Evolutionary conservation across 53 echinoderm and acorn worm species (phyloP).

Genomic region (Henricia sp.): DNA sequence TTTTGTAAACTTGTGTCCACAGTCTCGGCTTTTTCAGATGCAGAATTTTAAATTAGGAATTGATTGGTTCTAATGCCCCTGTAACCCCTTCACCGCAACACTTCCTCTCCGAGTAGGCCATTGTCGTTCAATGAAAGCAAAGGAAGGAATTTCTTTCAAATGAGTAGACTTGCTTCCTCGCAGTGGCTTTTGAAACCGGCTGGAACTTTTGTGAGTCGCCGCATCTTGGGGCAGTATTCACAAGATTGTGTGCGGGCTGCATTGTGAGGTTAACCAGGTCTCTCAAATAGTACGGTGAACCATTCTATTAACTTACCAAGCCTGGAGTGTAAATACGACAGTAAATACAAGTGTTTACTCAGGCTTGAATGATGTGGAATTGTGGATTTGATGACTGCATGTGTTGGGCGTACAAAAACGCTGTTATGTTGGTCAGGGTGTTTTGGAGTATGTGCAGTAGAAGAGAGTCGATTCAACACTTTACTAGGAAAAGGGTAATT

Average conservation of each 20-base stretch:
- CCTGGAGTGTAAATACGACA: conserved; percentile 10
- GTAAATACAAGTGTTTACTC: conserved; percentile 40
- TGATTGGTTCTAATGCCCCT: too few species aligned
- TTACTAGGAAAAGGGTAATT: too few species aligned
- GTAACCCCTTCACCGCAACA: too few species aligned
- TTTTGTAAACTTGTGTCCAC: too few species aligned
- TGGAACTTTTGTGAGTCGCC: neutral
- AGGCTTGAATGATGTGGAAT: neutral
- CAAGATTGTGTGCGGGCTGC: conserved; percentile 1
- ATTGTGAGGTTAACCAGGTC: conserved; percentile 43
- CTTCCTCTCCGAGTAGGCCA: conserved; percentile 25
- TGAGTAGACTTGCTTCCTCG: neutral
- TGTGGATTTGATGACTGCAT: neutral
- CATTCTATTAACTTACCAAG: neutral
- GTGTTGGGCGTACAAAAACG: too few species aligned
- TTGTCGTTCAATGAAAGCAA: conserved; percentile 8
- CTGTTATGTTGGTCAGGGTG: too few species aligned
- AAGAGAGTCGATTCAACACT: too few species aligned
- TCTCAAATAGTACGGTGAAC: conserved; percentile 43
- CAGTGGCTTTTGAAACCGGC: neutral
- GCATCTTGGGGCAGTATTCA: conserved; percentile 50
- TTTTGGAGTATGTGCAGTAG: too few species aligned
- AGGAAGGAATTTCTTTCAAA: conserved; percentile 8
- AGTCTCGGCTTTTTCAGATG: too few species aligned
- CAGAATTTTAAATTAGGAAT: too few species aligned